phyloP scores from a whole-genome alignment of 2,888 invertebrate genomes.

The Hyposoter didymator region DNA sequence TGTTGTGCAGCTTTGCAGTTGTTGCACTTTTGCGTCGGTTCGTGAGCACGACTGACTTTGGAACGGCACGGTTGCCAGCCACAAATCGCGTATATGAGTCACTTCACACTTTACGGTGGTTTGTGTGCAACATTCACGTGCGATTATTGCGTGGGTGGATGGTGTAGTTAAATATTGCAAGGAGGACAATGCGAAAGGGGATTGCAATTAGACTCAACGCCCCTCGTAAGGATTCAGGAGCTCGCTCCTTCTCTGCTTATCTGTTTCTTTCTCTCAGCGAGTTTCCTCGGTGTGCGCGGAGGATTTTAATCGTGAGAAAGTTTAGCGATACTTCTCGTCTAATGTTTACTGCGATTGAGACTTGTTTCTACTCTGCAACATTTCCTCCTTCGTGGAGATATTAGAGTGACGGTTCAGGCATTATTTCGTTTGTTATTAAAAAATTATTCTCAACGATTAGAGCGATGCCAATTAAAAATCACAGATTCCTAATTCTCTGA shows the following conservation, averaged over 20 bases:
- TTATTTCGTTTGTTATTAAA: slow-evolving; percentile 3
- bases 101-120: slow-evolving; percentile 67
- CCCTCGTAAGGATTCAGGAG: slow-evolving; percentile 52
- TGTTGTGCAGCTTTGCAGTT: neutral
- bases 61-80: neutral
- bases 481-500: neutral
- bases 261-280: neutral
- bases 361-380: slow-evolving; percentile 66
- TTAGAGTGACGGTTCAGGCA: neutral
- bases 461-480: neutral
- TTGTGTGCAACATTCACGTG: slow-evolving; percentile 39
- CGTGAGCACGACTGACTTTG: neutral
- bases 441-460: slow-evolving; percentile 10
- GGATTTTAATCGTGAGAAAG: slow-evolving; percentile 77
- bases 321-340: slow-evolving; percentile 66
- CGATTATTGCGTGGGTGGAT: slow-evolving; percentile 75
- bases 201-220: slow-evolving; percentile 75
- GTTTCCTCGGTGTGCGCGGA: slow-evolving; percentile 25
- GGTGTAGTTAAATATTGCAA: slow-evolving; percentile 32
- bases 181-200: slow-evolving; percentile 66
- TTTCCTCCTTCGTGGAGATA: slow-evolving; percentile 76
- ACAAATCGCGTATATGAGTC: slow-evolving; percentile 26
- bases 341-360: slow-evolving; percentile 8
- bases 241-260: neutral
- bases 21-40: neutral